Conservation (phyloP, 1,140 invertebrate species). For the Aphelinus certus region DNA sequence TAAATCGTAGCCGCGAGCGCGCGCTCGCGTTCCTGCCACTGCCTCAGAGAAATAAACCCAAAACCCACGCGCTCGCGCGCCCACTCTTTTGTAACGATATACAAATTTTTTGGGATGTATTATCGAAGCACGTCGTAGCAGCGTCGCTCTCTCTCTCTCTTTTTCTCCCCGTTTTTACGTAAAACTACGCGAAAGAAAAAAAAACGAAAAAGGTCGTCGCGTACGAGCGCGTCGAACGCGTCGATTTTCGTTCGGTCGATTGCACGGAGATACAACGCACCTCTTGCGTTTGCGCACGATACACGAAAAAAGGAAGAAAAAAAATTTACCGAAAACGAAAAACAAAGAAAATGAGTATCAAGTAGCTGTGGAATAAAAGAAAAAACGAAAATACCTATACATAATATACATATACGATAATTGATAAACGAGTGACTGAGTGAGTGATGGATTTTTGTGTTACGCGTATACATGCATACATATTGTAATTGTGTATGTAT, state of each 20-base stretch:
- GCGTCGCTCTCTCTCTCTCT: slow-evolving; percentile 1
- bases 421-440: neutral
- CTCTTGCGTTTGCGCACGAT: slow-evolving; percentile 18
- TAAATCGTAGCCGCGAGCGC: too few relatives aligned
- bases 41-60: neutral
- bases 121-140: neutral
- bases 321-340: neutral
- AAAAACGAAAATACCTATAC: slow-evolving; percentile 12
- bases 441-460: neutral
- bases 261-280: neutral
- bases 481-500: neutral
- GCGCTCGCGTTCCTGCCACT: too few relatives aligned
- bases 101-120: slow-evolving; percentile 1
- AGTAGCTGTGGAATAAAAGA: slow-evolving; percentile 3
- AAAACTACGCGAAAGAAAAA: neutral
- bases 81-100: slow-evolving; percentile 26
- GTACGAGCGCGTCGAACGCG: neutral
- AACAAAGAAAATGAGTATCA: slow-evolving; percentile 19
- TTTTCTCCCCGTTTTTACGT: slow-evolving; percentile 16
- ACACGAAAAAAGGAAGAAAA: neutral
- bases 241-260: slow-evolving; percentile 10
- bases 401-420: slow-evolving; percentile 3
- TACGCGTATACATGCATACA: neutral
- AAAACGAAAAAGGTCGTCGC: neutral
- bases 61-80: neutral